Base-by-base conservation (phyloP, 2,113 vertebrate species). In the Procavia capensis region DNA sequence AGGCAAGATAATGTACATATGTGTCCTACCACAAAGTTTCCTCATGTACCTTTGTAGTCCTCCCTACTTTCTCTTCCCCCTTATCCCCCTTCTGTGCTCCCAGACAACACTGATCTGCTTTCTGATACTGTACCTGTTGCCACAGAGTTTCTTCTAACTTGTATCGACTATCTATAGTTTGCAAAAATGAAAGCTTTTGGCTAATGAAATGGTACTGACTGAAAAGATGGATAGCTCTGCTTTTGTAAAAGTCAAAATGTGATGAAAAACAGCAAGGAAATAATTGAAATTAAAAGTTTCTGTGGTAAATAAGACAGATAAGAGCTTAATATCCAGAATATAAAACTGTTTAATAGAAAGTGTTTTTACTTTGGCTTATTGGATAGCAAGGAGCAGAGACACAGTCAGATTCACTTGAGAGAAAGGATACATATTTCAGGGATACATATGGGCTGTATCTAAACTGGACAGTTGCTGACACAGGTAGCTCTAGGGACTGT, bases 271-370 rank as follows among this genome's bases (percentile, higher is more conserved):
- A 81, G 8, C 36, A 83, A 80, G 47, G 31, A 50, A 93, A 78
- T 13, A 89, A 90, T 59, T 79, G 34, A 92, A 91, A 82, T 88
- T 14, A 66, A 92, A 93, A 63, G 7, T 64, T 63, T 92, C 84
- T 85, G 20, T 93, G 50, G 34, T 45, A 88, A 78, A 70, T 61
- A 63, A 81, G 78, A 85, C 43, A 94, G n/a, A 80, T 70, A 88
- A 79, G 81, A 93, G 36, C n/a, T 91, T 57, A 47, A 39, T 27
- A 88, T 45, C 13, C 10, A 85, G 74, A 82, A 64, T 85, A 36
- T 34, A 4, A 54, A 19, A 66, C 88, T 31, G 9, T 43, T 50
- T 85, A 91, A 91, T 75, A 63, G n/a, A 79, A 90, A 50, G 10
- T 54, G 19, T 93, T 80, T 90, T 88, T n/a, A 87, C 68, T 95